Evolutionary conservation across 1,140 invertebrate species (phyloP), one percentile per base, ranked within the genome.

Genomic region (Plectrocnemia conspersa): DNA sequence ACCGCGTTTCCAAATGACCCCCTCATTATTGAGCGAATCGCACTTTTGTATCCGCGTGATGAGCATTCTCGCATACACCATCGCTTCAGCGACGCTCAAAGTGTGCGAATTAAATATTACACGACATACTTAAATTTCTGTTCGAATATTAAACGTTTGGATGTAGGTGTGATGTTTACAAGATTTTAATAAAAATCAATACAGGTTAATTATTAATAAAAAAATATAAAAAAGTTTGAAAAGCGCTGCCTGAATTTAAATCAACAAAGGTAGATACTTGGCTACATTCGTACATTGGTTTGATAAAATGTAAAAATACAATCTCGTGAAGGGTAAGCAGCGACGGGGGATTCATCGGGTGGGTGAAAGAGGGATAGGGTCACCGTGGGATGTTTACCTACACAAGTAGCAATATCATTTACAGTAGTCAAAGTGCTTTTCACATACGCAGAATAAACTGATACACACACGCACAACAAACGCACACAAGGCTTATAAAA

Each of bases 281-380:
- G 57, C 40, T 59, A 55, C 57, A 59, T 52, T 48, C 57, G 57
- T 59, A 50, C 57, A 59, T 59, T 47, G 58, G 58, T 59, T 59
- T 52, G 58, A 35, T 45, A 55, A 56, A 59, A 59, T 59, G 58
- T 59, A 59, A 59, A 59, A 59, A 59, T 53, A 59, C 58, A 56
- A 59, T 56, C 53, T 54, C 16, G 47, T 41, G 21, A 19, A 25
- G 44, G 44, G 33, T 23, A 29, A 49, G 36, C 15, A 41, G 54
- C n/a, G 40, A 19, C 22, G 41, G 35, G 48, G 23, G 42, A 38
- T 6, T 13, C 10, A 38, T 38, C 15, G 35, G 33, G 46, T 47
- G 45, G 42, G 15, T 7, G 22, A 18, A 16, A 3, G 46, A 15
- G 32, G 13, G 21, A 25, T n/a, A 47, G 46, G 29, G 46, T 36